A percentile compares a stretch with the other conserved stretches of the same genome.
phyloP scores from a whole-genome alignment of 2,797 vertebrate species.

The Micrastur ruficollis region DNA sequence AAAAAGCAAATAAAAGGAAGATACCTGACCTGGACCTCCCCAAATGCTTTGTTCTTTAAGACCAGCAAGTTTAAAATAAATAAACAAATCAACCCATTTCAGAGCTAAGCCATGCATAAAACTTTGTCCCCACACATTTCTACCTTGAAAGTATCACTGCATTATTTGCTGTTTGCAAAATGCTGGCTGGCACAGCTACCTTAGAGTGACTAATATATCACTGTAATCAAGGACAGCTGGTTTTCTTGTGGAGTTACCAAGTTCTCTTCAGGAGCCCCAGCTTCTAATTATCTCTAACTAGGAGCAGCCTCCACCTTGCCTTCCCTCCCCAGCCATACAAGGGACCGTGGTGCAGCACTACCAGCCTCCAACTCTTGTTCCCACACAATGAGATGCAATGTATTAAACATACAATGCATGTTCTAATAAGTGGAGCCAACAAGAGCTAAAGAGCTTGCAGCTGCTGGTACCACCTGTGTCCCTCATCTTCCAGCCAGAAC shows the following conservation, averaged over 20 bases:
- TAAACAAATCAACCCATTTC: not conserved
- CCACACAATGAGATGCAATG: not conserved
- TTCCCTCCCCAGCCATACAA: not conserved
- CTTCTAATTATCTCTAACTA: conserved; percentile 60
- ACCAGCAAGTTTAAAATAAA: not conserved
- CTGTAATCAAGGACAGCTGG: conserved; percentile 57
- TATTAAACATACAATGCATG: conserved; percentile 52
- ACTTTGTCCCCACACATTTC: not conserved
- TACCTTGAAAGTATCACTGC: conserved; percentile 11
- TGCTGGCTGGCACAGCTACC: not conserved
- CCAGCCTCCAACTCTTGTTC: not conserved
- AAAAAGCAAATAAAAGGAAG: not conserved
- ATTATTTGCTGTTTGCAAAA: not conserved
- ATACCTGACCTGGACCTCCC: not conserved
- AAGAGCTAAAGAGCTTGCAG: conserved; percentile 62
- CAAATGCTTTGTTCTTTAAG: not conserved
- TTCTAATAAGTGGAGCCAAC: conserved; percentile 50
- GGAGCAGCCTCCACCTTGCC: conserved; percentile 50
- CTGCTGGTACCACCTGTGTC: conserved; percentile 70
- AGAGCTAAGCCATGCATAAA: not conserved
- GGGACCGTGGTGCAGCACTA: not conserved
- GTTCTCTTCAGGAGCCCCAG: conserved; percentile 51
- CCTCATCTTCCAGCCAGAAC: conserved; percentile 64
- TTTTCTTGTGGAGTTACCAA: conserved; percentile 43
- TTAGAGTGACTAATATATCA: conserved; percentile 27